Percentiles rank a stretch among this genome's conserved stretches.
Conservation (phyloP, 2,797 vertebrate species). For the Intellagama lesueurii region DNA sequence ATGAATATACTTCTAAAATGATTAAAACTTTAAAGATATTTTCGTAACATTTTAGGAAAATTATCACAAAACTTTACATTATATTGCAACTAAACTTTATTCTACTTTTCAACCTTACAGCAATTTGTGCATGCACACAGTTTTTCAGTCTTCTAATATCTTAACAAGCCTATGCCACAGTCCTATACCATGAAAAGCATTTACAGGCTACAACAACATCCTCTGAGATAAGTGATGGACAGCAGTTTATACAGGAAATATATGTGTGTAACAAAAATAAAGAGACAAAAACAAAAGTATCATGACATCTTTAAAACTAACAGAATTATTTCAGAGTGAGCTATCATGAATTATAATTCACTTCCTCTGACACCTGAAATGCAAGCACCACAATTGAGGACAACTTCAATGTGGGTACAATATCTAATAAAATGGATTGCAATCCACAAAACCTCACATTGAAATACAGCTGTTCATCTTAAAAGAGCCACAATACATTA, state of each 20-base stretch:
- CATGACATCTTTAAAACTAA: too few relatives aligned
- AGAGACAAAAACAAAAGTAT: too few relatives aligned
- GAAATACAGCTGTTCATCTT: too few relatives aligned
- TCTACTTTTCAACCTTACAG: background rate
- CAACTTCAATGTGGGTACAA: too few relatives aligned
- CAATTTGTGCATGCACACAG: background rate
- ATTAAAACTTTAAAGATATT: background rate
- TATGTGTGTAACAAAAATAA: too few relatives aligned
- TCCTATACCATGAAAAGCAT: background rate
- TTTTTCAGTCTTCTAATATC: background rate
- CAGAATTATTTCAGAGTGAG: too few relatives aligned
- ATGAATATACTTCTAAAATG: background rate
- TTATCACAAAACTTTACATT: background rate
- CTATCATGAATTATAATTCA: too few relatives aligned
- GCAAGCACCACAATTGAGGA: too few relatives aligned
- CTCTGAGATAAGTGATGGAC: background rate
- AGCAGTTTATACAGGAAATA: background rate
- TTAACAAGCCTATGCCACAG: background rate
- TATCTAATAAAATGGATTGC: too few relatives aligned
- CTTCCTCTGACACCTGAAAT: background rate
- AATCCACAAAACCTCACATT: too few relatives aligned
- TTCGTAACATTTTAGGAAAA: too few relatives aligned
- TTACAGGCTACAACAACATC: background rate
- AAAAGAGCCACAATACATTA: too few relatives aligned
- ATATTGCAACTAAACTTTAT: background rate